Evolutionary conservation across 2,113 vertebrate species (phyloP).

Genomic region (Vireo altiloquus): DNA sequence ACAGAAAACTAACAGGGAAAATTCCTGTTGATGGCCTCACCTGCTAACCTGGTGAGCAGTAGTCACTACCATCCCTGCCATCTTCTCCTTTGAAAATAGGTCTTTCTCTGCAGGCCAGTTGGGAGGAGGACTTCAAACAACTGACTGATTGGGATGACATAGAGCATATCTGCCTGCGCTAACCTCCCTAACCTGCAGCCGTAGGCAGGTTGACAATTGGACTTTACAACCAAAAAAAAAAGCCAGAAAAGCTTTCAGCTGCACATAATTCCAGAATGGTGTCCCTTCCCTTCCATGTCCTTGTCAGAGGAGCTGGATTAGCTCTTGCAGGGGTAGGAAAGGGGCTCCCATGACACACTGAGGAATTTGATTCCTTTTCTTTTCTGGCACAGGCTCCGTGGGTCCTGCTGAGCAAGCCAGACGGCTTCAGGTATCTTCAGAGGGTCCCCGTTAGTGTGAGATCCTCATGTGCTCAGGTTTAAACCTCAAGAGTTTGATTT

Average conservation of each 20-base stretch:
- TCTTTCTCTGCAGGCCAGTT: not conserved
- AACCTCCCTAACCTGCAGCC: not conserved
- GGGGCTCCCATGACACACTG: not conserved
- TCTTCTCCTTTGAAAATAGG: not conserved
- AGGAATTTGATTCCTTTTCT: not conserved
- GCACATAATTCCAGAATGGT: not conserved
- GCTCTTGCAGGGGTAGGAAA: not conserved
- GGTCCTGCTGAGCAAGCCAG: not conserved
- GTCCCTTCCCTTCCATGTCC: not conserved
- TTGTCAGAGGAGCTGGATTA: not conserved
- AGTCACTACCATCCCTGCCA: not conserved
- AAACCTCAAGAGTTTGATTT: not conserved
- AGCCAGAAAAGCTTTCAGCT: not conserved
- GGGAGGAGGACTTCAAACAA: not conserved
- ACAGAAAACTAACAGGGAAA: not conserved
- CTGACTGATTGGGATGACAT: not conserved
- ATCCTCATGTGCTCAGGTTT: not conserved
- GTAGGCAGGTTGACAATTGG: not conserved
- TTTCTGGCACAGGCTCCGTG: not conserved
- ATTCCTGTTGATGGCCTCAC: not conserved
- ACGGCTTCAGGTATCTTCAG: not conserved
- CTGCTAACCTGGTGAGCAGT: not conserved
- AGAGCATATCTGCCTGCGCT: not conserved
- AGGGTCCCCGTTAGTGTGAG: not conserved
- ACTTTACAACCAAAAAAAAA: not conserved